Evolutionary conservation across 2,888 invertebrate species (phyloP).

Genomic region (Saturnia japonica): DNA sequence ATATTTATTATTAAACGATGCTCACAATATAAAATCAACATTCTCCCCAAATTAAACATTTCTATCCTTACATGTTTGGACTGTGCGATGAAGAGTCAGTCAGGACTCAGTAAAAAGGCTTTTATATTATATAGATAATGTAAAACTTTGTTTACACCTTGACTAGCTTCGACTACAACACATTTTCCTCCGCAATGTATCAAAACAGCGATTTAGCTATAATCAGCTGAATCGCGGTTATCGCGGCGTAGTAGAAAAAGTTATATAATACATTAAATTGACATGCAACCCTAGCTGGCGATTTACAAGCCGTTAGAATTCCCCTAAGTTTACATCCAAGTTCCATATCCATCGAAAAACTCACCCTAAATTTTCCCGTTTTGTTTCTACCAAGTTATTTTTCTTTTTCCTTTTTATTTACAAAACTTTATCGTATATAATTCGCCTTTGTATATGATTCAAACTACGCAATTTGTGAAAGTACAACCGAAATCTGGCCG

Average conservation of each 20-base stretch:
- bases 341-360: neutral
- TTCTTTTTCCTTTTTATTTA: neutral
- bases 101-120: too few relatives aligned
- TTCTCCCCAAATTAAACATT: too few relatives aligned
- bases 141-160: too few relatives aligned
- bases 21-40: too few relatives aligned
- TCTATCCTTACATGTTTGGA: too few relatives aligned
- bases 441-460: slow-evolving; percentile 24
- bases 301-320: neutral
- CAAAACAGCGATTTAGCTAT: too few relatives aligned
- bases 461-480: slow-evolving; percentile 33
- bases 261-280: neutral
- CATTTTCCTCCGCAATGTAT: too few relatives aligned
- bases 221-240: too few relatives aligned
- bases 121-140: too few relatives aligned
- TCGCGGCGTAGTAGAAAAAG: neutral
- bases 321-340: neutral
- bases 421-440: slow-evolving; percentile 10
- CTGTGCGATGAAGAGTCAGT: too few relatives aligned
- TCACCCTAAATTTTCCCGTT: neutral
- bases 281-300: neutral
- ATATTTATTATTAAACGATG: too few relatives aligned
- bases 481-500: slow-evolving; percentile 33
- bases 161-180: too few relatives aligned
- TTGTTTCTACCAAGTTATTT: neutral